Percentiles rank a stretch among this genome's conserved stretches.
These are phyloP conservation scores for Haemorhous mexicanus DNA, from an alignment of 2,113 vertebrate species.

Conservation along the genomic window DNA sequence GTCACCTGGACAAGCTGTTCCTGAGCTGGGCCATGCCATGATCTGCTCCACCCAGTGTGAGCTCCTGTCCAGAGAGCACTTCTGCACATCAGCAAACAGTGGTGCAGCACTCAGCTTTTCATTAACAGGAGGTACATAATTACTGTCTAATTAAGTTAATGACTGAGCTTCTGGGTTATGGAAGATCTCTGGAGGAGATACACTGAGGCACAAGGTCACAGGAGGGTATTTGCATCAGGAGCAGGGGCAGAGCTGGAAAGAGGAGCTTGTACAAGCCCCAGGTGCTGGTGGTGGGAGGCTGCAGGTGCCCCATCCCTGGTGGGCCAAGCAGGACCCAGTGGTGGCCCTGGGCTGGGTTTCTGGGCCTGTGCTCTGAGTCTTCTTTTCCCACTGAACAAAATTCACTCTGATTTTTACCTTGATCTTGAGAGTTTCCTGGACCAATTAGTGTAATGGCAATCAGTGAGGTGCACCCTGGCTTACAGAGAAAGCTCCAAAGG, in stretches of 20 bases:
- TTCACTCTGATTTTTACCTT: neutral
- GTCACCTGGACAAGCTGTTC: neutral
- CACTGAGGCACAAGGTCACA: neutral
- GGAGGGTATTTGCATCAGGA: neutral
- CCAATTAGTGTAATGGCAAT: neutral
- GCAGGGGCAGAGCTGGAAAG: neutral
- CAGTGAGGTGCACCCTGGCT: neutral
- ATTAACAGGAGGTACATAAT: neutral
- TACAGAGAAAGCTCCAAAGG: neutral
- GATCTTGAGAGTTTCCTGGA: neutral
- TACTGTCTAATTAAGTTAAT: neutral
- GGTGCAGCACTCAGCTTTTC: neutral
- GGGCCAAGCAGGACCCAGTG: neutral
- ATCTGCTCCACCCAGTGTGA: neutral
- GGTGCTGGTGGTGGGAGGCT: neutral
- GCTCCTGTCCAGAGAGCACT: neutral
- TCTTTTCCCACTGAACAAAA: neutral
- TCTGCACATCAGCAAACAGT: neutral
- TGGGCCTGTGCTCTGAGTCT: neutral
- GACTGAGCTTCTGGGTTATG: neutral
- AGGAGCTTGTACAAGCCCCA: neutral
- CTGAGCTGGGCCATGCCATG: neutral
- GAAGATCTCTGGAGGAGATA: neutral
- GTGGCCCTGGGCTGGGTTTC: neutral
- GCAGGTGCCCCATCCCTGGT: accelerated